Evolutionary conservation across 2,888 invertebrate genomes (phyloP), one percentile per base, ranked within the genome.

Genomic region (Eupithecia pulchellata): DNA sequence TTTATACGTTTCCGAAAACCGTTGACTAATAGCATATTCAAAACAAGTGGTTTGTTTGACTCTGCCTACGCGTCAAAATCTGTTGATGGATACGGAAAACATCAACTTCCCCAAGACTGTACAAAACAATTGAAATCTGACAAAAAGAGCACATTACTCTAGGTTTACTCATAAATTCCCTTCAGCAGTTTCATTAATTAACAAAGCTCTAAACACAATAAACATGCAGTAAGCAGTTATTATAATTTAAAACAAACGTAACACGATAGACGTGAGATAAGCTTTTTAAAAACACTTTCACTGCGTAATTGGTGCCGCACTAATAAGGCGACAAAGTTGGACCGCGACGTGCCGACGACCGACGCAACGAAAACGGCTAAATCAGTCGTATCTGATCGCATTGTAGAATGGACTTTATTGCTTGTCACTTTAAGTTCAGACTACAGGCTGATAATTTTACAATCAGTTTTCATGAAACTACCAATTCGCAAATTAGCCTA

Each of bases 241-340:
- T 76, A 71, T 71, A 25, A 68, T 73, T 69, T 69, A 34, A 72
- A 61, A 66, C 25, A 55, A 66, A 60, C 66, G 68, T 68, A 67
- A 70, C 69, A 72, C 76, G 86, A 90, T 88, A 71, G 79, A 85
- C 86, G 85, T 85, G 84, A 83, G 87, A 79, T 76, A 77, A 77
- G 70, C 61, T 75, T 81, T 84, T 86, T 82, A 75, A 84, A 85
- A 88, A 85, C 85, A 91, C 92, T 92, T 91, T 92, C 91, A 84
- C 91, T 87, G 80, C 80, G 84, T 88, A 91, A 88, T 89, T 87
- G 83, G 84, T 82, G 79, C 78, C 80, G 82, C 78, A 83, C 83
- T 86, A 86, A 86, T 88, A 87, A 82, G 85, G 85, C 78, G 84
- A 85, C 84, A 85, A 83, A 83, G 76, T 81, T 71, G 69, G 66